Evolutionary conservation across 2,797 vertebrate species (phyloP).

Genomic region (Sebastolobus alascanus): DNA sequence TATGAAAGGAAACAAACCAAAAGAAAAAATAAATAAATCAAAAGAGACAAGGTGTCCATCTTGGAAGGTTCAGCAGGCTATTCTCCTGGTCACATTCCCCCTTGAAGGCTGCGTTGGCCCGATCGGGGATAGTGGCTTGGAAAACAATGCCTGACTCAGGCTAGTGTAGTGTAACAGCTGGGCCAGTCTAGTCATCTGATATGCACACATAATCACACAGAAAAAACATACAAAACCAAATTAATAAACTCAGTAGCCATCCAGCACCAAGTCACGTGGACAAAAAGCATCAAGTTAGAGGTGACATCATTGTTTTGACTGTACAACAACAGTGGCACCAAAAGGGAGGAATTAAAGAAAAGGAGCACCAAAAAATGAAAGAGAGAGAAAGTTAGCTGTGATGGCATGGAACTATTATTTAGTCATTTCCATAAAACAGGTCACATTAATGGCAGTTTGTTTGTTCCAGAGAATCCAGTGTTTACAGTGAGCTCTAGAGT

Average conservation of each 20-base stretch:
- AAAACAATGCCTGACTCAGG: conserved; percentile 99
- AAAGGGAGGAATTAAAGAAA: conserved; percentile 37
- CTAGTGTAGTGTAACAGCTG: conserved; percentile 99
- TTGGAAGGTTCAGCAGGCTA: conserved; percentile 94
- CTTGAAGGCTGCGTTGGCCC: conserved; percentile 97
- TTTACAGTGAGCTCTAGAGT: conserved; percentile 20
- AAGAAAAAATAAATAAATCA: conserved; percentile 86
- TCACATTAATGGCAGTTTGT: conserved; percentile 27
- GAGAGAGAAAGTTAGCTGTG: conserved; percentile 59
- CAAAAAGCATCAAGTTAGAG: conserved; percentile 82
- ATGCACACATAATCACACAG: conserved; percentile 99
- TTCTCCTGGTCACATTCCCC: conserved; percentile 98
- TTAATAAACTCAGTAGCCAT: conserved; percentile 99
- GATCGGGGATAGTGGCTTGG: conserved; percentile 99
- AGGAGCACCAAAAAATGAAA: conserved; percentile 43
- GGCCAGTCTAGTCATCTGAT: conserved; percentile 99
- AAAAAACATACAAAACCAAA: conserved; percentile 99
- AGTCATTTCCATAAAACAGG: conserved; percentile 37
- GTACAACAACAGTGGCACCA: conserved; percentile 78
- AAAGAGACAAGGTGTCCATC: conserved; percentile 99
- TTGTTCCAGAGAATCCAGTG: conserved; percentile 40
- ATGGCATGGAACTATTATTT: conserved; percentile 28
- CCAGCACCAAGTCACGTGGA: conserved; percentile 93
- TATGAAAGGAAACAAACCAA: conserved; percentile 86
- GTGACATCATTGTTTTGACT: conserved; percentile 66